phyloP scores from a whole-genome alignment of 2,888 invertebrate species.

The Atherix ibis region DNA sequence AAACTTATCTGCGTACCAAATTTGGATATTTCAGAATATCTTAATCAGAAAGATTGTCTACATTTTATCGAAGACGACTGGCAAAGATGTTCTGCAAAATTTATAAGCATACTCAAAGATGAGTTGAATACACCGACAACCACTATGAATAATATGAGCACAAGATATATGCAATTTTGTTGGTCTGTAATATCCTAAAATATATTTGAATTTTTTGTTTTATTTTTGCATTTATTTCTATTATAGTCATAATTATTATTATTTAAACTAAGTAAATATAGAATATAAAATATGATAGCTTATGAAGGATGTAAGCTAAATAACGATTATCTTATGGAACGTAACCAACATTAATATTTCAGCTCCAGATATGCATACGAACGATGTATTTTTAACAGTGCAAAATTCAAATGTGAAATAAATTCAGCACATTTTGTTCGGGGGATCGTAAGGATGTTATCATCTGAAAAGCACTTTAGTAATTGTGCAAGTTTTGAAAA shows the following conservation, averaged over 20 bases:
- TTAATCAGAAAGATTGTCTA: conserved; percentile 30
- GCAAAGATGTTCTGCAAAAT: conserved; percentile 24
- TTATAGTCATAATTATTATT: too few species aligned
- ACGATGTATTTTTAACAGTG: conserved; percentile 30
- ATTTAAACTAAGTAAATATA: too few species aligned
- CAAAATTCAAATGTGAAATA: conserved; percentile 27
- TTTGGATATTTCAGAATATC: conserved; percentile 26
- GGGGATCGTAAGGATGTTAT: neutral
- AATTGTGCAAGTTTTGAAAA: conserved; percentile 19
- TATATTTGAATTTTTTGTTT: neutral
- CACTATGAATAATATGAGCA: conserved; percentile 20
- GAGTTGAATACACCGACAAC: conserved; percentile 18
- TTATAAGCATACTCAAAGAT: conserved; percentile 24
- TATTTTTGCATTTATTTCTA: neutral
- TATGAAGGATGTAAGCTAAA: too few species aligned
- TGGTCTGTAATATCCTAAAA: conserved; percentile 17
- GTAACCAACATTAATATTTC: too few species aligned
- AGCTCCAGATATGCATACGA: conserved; percentile 32
- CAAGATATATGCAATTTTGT: conserved; percentile 30
- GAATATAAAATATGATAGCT: too few species aligned
- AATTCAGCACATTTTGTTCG: conserved; percentile 26
- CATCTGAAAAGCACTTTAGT: neutral
- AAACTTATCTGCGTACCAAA: too few species aligned
- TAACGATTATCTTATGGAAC: too few species aligned
- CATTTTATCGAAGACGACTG: conserved; percentile 27